Percentiles rank a stretch among this genome's conserved stretches.
Evolutionary conservation across 2,113 vertebrate species (phyloP).

Genomic region (Phyllostomus hastatus): DNA sequence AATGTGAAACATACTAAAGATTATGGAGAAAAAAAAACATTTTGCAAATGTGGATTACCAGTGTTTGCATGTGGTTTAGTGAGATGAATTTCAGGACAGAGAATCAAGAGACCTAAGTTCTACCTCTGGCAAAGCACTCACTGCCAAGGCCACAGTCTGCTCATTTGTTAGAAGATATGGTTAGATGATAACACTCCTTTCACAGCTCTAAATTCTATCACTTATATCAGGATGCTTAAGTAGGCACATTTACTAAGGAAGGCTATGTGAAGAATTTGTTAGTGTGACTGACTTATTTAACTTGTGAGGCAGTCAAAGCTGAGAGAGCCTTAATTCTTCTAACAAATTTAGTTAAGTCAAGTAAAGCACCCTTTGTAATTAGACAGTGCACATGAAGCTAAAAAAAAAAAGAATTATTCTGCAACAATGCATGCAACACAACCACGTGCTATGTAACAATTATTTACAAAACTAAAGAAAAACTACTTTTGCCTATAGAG

Average conservation of each 20-base stretch:
- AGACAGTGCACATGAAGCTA: neutral
- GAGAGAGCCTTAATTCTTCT: neutral
- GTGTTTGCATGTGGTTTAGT: neutral
- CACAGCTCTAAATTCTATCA: neutral
- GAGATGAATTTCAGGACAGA: neutral
- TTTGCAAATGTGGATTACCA: neutral
- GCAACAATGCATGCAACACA: neutral
- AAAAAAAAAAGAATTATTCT: neutral
- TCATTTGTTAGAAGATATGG: neutral
- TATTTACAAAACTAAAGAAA: constrained; percentile 14
- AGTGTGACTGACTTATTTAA: neutral
- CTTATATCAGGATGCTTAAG: neutral
- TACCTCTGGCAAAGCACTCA: neutral
- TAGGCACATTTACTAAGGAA: neutral
- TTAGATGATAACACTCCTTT: neutral
- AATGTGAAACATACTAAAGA: neutral
- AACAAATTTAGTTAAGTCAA: neutral
- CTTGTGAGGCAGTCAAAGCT: neutral
- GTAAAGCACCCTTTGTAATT: neutral
- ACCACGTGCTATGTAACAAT: neutral
- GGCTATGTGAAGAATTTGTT: neutral
- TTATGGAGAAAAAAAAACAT: neutral
- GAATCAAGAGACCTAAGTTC: neutral
- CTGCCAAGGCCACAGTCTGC: neutral
- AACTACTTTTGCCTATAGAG: neutral